phyloP scores from a whole-genome alignment of 2,113 vertebrate genomes.

The Eudyptes chrysolophus region DNA sequence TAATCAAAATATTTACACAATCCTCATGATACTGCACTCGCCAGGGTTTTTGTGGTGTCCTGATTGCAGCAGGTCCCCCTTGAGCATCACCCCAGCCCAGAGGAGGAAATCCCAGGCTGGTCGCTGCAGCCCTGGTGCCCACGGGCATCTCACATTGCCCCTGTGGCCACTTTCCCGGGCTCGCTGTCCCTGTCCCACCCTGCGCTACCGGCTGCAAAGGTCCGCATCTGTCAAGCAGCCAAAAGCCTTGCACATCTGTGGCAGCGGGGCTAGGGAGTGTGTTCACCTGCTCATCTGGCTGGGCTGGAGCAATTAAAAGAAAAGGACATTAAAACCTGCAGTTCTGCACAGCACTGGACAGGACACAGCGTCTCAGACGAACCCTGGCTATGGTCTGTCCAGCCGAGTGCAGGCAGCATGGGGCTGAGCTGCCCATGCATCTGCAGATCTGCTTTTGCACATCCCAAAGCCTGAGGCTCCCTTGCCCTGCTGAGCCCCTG shows the following conservation, averaged over 20 bases:
- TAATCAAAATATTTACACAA: constrained; percentile 38
- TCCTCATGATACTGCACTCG: not conserved
- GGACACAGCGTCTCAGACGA: fast-evolving
- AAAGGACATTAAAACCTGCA: not conserved
- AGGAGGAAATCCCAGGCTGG: not conserved
- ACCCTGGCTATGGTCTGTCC: not conserved
- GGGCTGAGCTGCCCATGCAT: not conserved
- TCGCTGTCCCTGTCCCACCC: not conserved
- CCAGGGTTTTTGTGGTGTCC: not conserved
- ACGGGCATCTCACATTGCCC: not conserved
- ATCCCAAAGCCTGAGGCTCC: not conserved
- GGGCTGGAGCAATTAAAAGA: not conserved
- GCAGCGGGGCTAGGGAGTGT: not conserved
- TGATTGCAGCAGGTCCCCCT: not conserved
- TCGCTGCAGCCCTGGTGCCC: not conserved
- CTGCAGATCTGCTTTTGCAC: not conserved
- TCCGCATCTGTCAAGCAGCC: not conserved
- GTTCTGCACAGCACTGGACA: not conserved
- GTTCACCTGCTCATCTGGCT: not conserved
- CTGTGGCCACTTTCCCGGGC: fast-evolving
- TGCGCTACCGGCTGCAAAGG: not conserved
- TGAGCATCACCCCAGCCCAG: not conserved
- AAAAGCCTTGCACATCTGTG: not conserved
- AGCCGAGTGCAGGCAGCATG: fast-evolving
- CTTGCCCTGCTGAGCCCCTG: not conserved